A percentile compares a stretch with the other conserved stretches of the same genome.
phyloP scores from a whole-genome alignment of 2,888 invertebrate species.

The Ypsolopha sequella region DNA sequence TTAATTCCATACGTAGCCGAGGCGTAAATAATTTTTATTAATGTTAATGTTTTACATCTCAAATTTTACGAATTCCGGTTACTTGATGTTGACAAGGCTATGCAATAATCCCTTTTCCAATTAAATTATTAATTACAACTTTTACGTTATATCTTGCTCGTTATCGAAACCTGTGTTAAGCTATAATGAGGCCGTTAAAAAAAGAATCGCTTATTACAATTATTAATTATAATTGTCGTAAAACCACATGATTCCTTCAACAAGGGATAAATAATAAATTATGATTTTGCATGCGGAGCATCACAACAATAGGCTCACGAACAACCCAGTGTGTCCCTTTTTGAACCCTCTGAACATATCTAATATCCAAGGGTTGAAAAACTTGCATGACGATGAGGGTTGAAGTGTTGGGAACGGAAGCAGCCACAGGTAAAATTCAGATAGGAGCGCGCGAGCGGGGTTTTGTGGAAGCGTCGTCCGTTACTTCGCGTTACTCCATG shows the following conservation, averaged over 20 bases:
- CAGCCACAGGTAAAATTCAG: too few species aligned
- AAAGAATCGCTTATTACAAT: conserved; percentile 1
- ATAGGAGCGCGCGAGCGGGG: background rate
- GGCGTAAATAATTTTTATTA: background rate
- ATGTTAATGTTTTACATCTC: background rate
- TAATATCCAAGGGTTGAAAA: too few species aligned
- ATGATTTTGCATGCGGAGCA: background rate
- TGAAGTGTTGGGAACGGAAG: too few species aligned
- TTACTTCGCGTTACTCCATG: background rate
- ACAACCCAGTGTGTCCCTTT: too few species aligned
- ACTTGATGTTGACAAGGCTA: background rate
- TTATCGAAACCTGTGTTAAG: background rate
- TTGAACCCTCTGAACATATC: too few species aligned
- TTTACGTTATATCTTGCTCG: background rate
- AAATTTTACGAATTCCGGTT: background rate
- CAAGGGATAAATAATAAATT: background rate
- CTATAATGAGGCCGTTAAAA: background rate
- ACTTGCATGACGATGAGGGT: too few species aligned
- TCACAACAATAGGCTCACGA: background rate
- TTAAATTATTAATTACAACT: background rate
- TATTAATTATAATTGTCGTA: background rate
- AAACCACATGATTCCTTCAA: background rate
- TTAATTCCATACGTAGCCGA: background rate
- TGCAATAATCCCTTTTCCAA: background rate
- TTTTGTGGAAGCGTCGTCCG: background rate